Conservation (phyloP, 2,113 vertebrate species). For the Oophaga pumilio region DNA sequence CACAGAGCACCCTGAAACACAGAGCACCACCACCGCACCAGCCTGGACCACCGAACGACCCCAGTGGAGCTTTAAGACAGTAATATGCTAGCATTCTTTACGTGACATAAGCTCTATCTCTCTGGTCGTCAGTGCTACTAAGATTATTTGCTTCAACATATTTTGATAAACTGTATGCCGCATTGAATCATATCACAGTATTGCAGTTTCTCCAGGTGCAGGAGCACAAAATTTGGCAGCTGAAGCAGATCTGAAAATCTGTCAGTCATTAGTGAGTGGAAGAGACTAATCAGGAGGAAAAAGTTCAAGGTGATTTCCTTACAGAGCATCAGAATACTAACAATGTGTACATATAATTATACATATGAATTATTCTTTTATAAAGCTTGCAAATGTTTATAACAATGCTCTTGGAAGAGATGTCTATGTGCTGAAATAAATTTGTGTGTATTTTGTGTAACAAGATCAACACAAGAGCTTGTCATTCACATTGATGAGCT, state of each 20-base stretch:
- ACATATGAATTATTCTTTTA: constrained; percentile 56
- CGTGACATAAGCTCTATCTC: constrained; percentile 18
- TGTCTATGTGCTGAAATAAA: neutral
- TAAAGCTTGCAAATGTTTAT: constrained; percentile 11
- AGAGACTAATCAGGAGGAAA: constrained; percentile 62
- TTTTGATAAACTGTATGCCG: constrained; percentile 56
- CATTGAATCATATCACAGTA: constrained; percentile 60
- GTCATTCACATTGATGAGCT: neutral
- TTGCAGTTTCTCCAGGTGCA: constrained; percentile 61
- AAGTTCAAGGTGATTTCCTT: constrained; percentile 70
- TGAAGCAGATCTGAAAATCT: constrained; percentile 69
- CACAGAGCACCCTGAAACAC: too few species aligned
- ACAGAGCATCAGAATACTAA: constrained; percentile 65
- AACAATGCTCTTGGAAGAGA: constrained; percentile 14
- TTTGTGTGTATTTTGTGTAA: neutral
- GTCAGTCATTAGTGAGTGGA: constrained; percentile 68
- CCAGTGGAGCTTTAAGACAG: neutral
- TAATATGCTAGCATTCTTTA: neutral
- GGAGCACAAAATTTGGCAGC: constrained; percentile 60
- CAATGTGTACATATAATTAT: constrained; percentile 60
- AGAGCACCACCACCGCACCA: too few species aligned
- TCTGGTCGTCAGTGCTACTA: constrained; percentile 28
- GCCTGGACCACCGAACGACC: too few species aligned
- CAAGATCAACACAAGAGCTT: constrained; percentile 3
- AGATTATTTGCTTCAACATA: constrained; percentile 44